Evolutionary conservation across 2,797 vertebrate species (phyloP).

Genomic region (Discoglossus pictus): DNA sequence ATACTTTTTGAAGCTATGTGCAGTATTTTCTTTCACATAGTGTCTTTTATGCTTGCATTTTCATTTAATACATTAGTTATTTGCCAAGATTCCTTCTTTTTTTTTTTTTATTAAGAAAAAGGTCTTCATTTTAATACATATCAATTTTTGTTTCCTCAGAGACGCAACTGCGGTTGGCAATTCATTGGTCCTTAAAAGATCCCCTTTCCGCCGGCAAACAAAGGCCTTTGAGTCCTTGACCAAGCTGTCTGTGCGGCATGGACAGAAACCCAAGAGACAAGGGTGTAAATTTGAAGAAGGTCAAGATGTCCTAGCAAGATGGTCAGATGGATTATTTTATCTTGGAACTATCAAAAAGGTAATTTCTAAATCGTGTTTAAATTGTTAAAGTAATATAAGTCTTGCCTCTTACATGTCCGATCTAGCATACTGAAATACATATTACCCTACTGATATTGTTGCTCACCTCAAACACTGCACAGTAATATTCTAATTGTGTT

Average conservation of each 20-base stretch:
- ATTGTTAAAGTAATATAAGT: too few relatives aligned
- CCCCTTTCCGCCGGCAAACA: constrained; percentile 80
- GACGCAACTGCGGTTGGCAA: constrained; percentile 90
- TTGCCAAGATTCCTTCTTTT: too few relatives aligned
- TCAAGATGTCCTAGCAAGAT: constrained; percentile 97
- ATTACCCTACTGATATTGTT: too few relatives aligned
- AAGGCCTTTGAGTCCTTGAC: constrained; percentile 81
- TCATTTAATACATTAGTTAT: too few relatives aligned
- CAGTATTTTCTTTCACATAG: too few relatives aligned
- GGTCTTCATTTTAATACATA: not conserved
- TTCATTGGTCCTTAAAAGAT: constrained; percentile 89
- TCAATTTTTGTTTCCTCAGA: constrained; percentile 68
- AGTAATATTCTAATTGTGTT: too few relatives aligned
- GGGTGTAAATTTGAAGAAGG: constrained; percentile 92
- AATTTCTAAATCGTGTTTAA: constrained; percentile 50
- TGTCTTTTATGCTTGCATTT: too few relatives aligned
- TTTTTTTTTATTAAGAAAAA: not conserved
- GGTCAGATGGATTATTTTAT: constrained; percentile 99
- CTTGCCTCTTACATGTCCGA: too few relatives aligned
- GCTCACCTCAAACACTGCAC: too few relatives aligned
- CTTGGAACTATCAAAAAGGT: constrained; percentile 98
- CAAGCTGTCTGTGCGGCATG: constrained; percentile 80
- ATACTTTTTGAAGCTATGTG: too few relatives aligned
- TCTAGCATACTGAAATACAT: too few relatives aligned
- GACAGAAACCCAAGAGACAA: constrained; percentile 84